Conservation (phyloP, 2,797 vertebrate species). For the Allobates femoralis region DNA sequence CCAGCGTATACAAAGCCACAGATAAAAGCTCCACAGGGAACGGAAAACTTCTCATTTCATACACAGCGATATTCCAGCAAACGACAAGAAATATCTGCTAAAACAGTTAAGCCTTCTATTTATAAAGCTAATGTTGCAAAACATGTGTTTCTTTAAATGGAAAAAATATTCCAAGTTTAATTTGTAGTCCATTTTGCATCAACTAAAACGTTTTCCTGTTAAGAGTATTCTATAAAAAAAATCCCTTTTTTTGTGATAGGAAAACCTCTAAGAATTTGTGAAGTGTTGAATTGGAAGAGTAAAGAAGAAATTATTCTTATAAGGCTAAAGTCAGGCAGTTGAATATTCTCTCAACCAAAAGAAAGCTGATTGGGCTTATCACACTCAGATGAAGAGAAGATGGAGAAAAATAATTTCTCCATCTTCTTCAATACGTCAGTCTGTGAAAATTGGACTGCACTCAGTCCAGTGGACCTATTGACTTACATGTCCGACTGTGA, state of each 20-base stretch:
- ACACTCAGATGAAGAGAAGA: too few relatives aligned
- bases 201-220: background rate
- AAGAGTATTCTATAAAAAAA: background rate
- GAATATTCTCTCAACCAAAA: too few relatives aligned
- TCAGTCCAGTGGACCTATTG: too few relatives aligned
- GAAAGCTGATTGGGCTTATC: too few relatives aligned
- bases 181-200: conserved; percentile 4
- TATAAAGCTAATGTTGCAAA: conserved; percentile 24
- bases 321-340: too few relatives aligned
- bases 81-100: conserved; percentile 45
- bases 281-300: too few relatives aligned
- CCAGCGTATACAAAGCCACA: conserved; percentile 54
- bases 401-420: too few relatives aligned
- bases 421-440: too few relatives aligned
- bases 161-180: conserved; percentile 21
- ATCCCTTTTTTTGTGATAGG: background rate
- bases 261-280: background rate
- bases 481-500: too few relatives aligned
- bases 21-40: conserved; percentile 57
- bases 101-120: conserved; percentile 42
- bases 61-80: conserved; percentile 40
- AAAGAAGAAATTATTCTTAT: too few relatives aligned
- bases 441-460: too few relatives aligned
- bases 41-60: conserved; percentile 44
- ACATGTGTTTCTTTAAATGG: conserved; percentile 26